phyloP scores from a whole-genome alignment of 2,888 invertebrate species.

The Tachina grossa region DNA sequence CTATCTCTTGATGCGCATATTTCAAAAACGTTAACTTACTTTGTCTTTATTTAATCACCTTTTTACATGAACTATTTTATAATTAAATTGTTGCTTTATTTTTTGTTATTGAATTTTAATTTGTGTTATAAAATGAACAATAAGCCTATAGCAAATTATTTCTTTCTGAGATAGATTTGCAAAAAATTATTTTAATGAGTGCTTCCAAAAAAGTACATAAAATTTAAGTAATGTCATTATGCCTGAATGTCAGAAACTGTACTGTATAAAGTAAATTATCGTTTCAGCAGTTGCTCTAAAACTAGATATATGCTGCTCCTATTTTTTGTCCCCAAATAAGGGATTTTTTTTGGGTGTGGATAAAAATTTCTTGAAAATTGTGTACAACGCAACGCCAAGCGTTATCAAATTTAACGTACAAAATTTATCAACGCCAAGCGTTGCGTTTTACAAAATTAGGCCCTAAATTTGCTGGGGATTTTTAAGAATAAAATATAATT shows the following conservation, averaged over 20 bases:
- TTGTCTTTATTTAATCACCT: conserved; percentile 5
- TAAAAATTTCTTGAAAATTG: no score
- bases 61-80: background rate
- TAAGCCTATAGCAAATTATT: background rate
- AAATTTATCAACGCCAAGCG: no score
- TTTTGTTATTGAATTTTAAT: background rate
- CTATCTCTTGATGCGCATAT: conserved; percentile 7
- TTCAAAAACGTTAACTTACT: conserved; percentile 26
- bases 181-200: background rate
- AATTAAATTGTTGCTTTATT: background rate
- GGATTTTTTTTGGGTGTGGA: no score
- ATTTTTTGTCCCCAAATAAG: no score
- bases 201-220: background rate
- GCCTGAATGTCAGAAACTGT: conserved; percentile 14
- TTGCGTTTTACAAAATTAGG: no score
- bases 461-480: no score
- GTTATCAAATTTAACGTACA: no score
- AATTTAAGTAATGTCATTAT: background rate
- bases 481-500: no score
- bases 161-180: conserved; percentile 18
- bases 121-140: background rate
- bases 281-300: background rate
- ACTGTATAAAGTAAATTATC: conserved; percentile 20
- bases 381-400: no score
- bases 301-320: background rate